Evolutionary conservation across 1,140 invertebrate genomes (phyloP), one percentile per base, ranked within the genome.

Genomic region (Drosophila lowei): DNA sequence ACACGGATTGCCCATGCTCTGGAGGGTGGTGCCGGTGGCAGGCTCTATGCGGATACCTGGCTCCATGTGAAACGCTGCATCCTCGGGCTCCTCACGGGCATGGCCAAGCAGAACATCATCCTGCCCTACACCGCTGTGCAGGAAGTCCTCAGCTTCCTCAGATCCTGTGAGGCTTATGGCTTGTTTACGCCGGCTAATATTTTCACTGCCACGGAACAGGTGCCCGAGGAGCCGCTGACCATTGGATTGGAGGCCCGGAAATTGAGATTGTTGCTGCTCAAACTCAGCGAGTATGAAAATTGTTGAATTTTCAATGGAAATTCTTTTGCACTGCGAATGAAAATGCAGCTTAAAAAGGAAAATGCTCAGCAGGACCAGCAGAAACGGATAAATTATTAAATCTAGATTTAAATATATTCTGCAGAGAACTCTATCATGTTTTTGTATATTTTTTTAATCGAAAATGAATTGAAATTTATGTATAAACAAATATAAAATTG

Each of bases 51-150:
- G 6, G 97, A 99, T 86, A 99, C 98, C 4, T 99, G 98, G 98
- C 96, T 97, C 90, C 98, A 99, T 91, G 96, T 97, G 2, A 99
- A 99, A 91, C 92, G 97, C 62, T 98, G 97, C 90, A 96, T 99
- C 83, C 92, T 99, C 0, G 97, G 97, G 2, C 92, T 98, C 43
- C 94, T 99, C 38, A 97, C 98, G 90, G 97, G 97, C 86, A 93
- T 98, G 75, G 93, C 96, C 0, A 98, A 98, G 84, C 97, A 98
- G 85, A 95, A 97, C 85, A 95, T 98, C 38, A 95, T 96, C 55
- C 92, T 98, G n/a, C 94, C 95, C 73, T 97, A 98, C 92, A 93
- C 94, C 1, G 95, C 97, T 8, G 92, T 98, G 43, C 94, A 96
- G 80, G 98, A 99, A 88, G 97, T 97, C 83, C 94, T 98, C 49